Evolutionary conservation across 2,797 vertebrate genomes (phyloP).

Genomic region (Bovichtus diacanthus): DNA sequence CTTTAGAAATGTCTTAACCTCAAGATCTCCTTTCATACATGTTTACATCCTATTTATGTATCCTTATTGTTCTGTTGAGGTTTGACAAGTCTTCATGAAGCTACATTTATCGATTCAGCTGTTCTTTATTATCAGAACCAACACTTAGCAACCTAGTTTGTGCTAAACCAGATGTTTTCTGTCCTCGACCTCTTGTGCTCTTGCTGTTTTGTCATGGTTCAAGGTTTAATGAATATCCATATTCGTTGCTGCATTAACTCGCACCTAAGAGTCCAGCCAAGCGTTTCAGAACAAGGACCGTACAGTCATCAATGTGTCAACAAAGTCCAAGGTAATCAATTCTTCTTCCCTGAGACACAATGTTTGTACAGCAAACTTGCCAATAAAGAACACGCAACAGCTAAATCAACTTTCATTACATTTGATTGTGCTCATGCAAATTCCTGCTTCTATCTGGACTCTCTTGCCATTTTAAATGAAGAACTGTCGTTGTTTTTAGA

Average conservation of each 20-base stretch:
- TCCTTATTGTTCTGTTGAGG: conserved; percentile 11
- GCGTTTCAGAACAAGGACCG: conserved; percentile 45
- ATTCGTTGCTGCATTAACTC: conserved; percentile 58
- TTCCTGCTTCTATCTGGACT: conserved; percentile 8
- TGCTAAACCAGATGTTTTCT: conserved; percentile 53
- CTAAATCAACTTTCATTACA: neutral
- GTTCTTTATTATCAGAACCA: conserved; percentile 22
- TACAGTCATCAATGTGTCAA: conserved; percentile 4
- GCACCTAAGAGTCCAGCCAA: conserved; percentile 54
- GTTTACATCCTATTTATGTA: conserved; percentile 10
- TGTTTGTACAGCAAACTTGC: neutral
- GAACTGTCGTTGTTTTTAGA: conserved; percentile 35
- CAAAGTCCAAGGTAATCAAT: neutral
- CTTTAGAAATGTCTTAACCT: neutral
- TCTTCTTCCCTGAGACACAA: conserved; percentile 1
- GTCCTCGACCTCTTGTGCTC: conserved; percentile 30
- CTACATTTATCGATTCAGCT: neutral
- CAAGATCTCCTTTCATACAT: neutral
- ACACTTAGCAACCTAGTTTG: neutral
- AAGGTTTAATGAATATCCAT: conserved; percentile 35
- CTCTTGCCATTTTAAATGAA: conserved; percentile 26
- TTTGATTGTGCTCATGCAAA: conserved; percentile 1
- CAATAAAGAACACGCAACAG: neutral
- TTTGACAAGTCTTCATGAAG: neutral
- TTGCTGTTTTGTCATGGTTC: conserved; percentile 45